Evolutionary conservation across 2,113 vertebrate species (phyloP).

Genomic region (Albula glossodonta): DNA sequence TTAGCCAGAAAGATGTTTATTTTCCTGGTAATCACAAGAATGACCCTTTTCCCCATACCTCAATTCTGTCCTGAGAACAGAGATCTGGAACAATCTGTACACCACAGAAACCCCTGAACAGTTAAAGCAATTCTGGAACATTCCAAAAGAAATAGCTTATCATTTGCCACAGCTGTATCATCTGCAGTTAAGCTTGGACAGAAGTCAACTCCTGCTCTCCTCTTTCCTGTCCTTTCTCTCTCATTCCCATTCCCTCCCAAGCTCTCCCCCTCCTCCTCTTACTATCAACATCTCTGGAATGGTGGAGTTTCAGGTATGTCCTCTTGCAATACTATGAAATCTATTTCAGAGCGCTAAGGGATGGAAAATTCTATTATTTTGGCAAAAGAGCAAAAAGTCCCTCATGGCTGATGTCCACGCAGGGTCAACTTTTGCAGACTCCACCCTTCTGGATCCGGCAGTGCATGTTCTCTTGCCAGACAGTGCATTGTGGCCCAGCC

Average conservation of each 20-base stretch:
- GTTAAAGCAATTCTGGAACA: constrained; percentile 8
- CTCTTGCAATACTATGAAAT: constrained; percentile 38
- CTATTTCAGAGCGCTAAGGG: constrained; percentile 37
- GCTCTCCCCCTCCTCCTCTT: background rate
- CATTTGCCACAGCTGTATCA: background rate
- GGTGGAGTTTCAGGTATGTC: constrained; percentile 42
- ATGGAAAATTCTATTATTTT: constrained; percentile 57
- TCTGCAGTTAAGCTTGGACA: background rate
- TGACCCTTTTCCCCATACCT: background rate
- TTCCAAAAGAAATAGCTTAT: constrained; percentile 7
- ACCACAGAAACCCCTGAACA: background rate
- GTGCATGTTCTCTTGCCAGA: background rate
- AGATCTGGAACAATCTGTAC: background rate
- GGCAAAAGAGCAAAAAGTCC: constrained; percentile 9
- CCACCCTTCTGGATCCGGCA: constrained; percentile 9
- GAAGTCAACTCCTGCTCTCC: constrained; percentile 46
- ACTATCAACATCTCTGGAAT: background rate
- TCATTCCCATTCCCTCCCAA: constrained; percentile 36
- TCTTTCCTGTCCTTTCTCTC: constrained; percentile 40
- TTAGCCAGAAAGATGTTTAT: background rate
- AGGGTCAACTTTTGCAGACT: constrained; percentile 46
- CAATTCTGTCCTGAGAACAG: too few relatives aligned
- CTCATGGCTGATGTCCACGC: constrained; percentile 38
- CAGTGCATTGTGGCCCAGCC: background rate
- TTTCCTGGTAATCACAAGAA: background rate